Percentiles rank a stretch among this genome's conserved stretches.
Conservation (phyloP, 2,797 vertebrate species). For the Microchirus variegatus region DNA sequence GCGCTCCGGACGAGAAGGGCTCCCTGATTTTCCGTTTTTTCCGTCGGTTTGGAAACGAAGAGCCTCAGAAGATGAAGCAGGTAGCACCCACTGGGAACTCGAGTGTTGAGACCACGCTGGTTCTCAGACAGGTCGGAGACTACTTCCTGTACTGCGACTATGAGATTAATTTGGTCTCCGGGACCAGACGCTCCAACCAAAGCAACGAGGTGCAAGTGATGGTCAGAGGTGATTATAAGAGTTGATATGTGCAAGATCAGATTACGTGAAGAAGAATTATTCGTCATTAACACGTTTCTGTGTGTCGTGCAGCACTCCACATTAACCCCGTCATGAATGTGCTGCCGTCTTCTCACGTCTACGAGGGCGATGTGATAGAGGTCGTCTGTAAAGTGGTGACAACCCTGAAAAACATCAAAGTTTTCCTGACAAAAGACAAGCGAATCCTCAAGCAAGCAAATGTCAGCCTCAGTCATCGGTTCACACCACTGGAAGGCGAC, state of each 20-base stretch:
- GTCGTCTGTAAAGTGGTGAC: conserved; percentile 63
- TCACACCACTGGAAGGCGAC: conserved; percentile 27
- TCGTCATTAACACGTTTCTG: conserved; percentile 15
- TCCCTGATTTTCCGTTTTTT: conserved; percentile 64
- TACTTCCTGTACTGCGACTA: conserved; percentile 69
- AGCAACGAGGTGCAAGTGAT: conserved; percentile 58
- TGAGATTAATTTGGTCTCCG: conserved; percentile 38
- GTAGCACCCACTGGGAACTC: conserved; percentile 20
- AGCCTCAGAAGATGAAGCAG: conserved; percentile 22
- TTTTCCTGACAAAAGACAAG: conserved; percentile 65
- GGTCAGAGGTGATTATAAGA: conserved; percentile 63
- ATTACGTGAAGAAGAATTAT: not conserved
- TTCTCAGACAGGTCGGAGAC: conserved; percentile 34
- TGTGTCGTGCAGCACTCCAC: conserved; percentile 61
- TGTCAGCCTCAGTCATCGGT: conserved; percentile 31
- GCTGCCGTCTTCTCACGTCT: conserved; percentile 31
- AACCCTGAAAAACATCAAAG: conserved; percentile 8
- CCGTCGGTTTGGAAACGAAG: conserved; percentile 16
- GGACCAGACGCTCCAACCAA: conserved; percentile 51
- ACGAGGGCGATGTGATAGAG: conserved; percentile 68
- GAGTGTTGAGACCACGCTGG: conserved; percentile 36
- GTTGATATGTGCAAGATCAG: not conserved
- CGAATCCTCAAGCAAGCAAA: conserved; percentile 39
- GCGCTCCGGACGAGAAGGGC: conserved; percentile 72
- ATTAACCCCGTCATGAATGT: conserved; percentile 68